Percentiles rank a stretch among this genome's conserved stretches.
These are phyloP conservation scores for Meleagris gallopavo DNA, from an alignment of 2,113 vertebrate species.

Conservation along the genomic window DNA sequence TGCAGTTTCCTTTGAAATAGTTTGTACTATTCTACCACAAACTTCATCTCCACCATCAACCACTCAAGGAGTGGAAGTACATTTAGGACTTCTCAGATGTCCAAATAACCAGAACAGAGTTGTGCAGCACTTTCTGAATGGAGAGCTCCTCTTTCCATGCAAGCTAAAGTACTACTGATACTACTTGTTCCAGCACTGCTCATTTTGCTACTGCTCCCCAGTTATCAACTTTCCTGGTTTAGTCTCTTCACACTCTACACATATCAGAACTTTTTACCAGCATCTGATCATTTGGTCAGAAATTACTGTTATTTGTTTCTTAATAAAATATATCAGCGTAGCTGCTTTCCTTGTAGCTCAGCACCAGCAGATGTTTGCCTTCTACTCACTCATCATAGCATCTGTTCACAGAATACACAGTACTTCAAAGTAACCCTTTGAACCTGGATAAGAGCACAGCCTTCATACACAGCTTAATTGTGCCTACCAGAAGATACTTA, in stretches of 20 bases:
- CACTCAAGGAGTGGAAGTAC: neutral
- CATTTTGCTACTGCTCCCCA: neutral
- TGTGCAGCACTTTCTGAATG: neutral
- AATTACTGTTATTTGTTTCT: neutral
- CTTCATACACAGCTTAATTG: neutral
- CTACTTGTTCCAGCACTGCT: neutral
- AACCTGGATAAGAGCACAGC: neutral
- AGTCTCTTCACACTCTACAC: neutral
- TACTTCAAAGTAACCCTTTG: constrained; percentile 23
- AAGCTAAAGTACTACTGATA: neutral
- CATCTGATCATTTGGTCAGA: neutral
- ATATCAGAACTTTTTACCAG: neutral
- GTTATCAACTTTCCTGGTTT: neutral
- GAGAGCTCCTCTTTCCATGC: rapidly evolving
- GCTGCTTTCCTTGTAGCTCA: neutral
- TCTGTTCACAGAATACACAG: neutral
- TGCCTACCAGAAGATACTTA: neutral
- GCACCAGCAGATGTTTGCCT: neutral
- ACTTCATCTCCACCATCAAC: neutral
- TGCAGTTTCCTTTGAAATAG: neutral
- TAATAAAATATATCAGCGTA: neutral
- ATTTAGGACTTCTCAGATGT: neutral
- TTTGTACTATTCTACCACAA: neutral
- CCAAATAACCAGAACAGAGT: neutral
- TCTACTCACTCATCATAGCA: neutral